Percentiles rank a stretch among this genome's conserved stretches.
phyloP scores from a whole-genome alignment of 2,888 invertebrate species.

The Caenorhabditis macrosperma region DNA sequence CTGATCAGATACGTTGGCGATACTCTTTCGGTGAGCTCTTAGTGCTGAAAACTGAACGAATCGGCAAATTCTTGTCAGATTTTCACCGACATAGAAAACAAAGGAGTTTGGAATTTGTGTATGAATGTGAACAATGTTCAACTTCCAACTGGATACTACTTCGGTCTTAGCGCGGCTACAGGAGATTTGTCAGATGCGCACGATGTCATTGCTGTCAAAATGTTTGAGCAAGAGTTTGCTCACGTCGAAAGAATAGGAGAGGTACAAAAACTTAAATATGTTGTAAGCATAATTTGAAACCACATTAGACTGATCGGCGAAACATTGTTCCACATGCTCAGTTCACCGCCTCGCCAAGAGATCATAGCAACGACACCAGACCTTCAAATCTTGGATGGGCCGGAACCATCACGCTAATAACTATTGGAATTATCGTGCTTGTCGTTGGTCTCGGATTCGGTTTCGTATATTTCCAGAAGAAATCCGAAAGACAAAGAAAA shows the following conservation, averaged over 20 bases:
- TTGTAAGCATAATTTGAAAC: not conserved
- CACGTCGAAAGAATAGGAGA: conserved; percentile 79
- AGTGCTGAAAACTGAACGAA: not conserved
- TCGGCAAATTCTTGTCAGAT: conserved; percentile 84
- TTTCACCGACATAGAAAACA: conserved; percentile 83
- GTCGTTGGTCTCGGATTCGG: conserved; percentile 90
- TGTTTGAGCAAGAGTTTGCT: conserved; percentile 91
- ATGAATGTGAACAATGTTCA: conserved; percentile 91
- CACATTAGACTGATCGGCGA: conserved; percentile 54
- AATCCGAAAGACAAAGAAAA: conserved; percentile 91
- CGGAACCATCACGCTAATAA: conserved; percentile 88
- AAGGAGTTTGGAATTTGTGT: conserved; percentile 93
- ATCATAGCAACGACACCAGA: conserved; percentile 91
- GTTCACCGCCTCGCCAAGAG: conserved; percentile 85
- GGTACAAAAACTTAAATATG: conserved; percentile 49
- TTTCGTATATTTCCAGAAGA: conserved; percentile 93
- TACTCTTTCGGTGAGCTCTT: conserved; percentile 85
- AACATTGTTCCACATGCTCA: conserved; percentile 62
- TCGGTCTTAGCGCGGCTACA: conserved; percentile 95
- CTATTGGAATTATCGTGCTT: conserved; percentile 89
- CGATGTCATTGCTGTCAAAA: conserved; percentile 91
- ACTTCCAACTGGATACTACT: conserved; percentile 94
- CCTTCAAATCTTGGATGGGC: conserved; percentile 90
- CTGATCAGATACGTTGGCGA: conserved; percentile 92
- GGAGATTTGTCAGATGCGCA: conserved; percentile 97